Evolutionary conservation across 2,113 vertebrate genomes (phyloP), one percentile per base, ranked within the genome.

Genomic region (Proterorhinus semilunaris): DNA sequence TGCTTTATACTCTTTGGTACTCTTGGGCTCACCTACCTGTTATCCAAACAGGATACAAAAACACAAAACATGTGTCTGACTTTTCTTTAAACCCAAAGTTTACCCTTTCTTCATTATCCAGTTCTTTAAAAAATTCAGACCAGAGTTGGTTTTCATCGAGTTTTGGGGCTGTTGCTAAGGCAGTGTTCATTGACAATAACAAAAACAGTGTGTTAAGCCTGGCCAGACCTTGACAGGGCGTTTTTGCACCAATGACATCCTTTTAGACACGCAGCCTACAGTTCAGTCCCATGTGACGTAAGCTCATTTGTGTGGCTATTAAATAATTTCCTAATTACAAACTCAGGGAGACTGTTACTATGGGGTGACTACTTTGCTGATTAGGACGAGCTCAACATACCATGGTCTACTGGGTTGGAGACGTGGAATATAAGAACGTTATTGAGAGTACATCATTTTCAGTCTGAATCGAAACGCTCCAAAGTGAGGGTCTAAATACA

Each of bases 311-410:
- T 75, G 78, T 74, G 58, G 71, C 73, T 82, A 76, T 52, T 3
- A 69, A 88, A 86, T 88, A 0, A 89, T 86, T 88, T 85, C 84
- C 62, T 83, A 80, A 85, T 65, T 80, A 70, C 62, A 62, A 69
- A 72, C 4, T n/a, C 74, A 62, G 61, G 48, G 36, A 66, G 70
- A 46, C 44, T 61, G 49, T 81, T 55, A 51, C 65, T 16, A 16
- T 71, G 50, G 61, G 36, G 46, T 21, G 71, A 17, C 50, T 77
- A 66, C 50, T 21, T 27, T 47, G 57, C n/a, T 61, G 13, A n/a
- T 43, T 44, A 36, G 36, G 13, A 36, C 42, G 36, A 15, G 27
- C 57, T n/a, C 59, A 64, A 64, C 45, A 81, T 52, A 62, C 67
- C 69, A 6, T 57, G 74, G 71, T 78, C 48, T 74, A 16, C 74